Evolutionary conservation across 2,797 vertebrate species (phyloP), one percentile per base, ranked within the genome.

Genomic region (Lates japonicus): DNA sequence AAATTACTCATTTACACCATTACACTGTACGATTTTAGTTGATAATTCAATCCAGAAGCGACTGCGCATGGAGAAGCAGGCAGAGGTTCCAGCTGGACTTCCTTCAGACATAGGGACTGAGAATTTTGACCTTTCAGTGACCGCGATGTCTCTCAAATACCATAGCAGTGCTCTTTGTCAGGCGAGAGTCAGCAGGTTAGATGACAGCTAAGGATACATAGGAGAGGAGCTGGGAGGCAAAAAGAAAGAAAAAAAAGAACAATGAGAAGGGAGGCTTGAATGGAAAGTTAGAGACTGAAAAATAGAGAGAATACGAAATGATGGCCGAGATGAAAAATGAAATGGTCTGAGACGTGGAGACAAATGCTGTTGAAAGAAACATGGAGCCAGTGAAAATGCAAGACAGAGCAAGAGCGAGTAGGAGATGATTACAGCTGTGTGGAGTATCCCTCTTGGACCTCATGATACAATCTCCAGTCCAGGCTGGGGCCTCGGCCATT

Each of bases 361-460:
- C 69, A 82, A 78, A 88, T 67, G 78, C 70, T 74, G 81, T 39
- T 80, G 87, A 83, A 80, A 84, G 76, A 85, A 85, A 81, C 74
- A 83, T 63, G 61, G 44, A 70, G 54, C 46, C 3, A 4, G 62
- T 25, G 61, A 84, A 80, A 76, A 78, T 70, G 76, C 67, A 49
- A 72, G 77, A 60, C 60, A 33, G 60, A 46, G 25, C 20, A 37
- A 74, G 59, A 65, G n/a, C 58, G 72, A 76, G 62, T 44, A 44
- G 68, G 76, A 79, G 55, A 83, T 71, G 61, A 88, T 88, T 86
- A 81, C 54, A 75, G 65, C 57, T 64, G 41, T 39, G 52, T 62
- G 61, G 68, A 67, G 79, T 62, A 44, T 86, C 25, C 63, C 70
- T 82, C 46, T 70, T 41, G 63, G 81, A 75, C n/a, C 61, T 71